Evolutionary conservation across 2,113 vertebrate genomes (phyloP).

Genomic region (Crotalus viridis): DNA sequence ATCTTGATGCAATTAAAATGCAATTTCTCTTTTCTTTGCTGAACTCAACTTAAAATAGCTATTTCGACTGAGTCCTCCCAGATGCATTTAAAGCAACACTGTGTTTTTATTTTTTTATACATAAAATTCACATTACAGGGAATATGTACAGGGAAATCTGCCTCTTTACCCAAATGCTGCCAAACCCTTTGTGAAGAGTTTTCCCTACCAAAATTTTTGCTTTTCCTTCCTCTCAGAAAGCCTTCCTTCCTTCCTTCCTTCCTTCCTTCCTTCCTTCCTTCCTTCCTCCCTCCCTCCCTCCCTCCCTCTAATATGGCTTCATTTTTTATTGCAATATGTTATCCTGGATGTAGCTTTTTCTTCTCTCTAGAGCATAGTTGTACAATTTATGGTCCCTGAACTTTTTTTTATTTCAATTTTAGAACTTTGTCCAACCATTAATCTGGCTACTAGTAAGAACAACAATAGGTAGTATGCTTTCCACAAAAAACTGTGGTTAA

Average conservation of each 20-base stretch:
- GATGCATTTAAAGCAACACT: not conserved
- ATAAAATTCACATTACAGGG: not conserved
- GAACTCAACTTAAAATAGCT: not conserved
- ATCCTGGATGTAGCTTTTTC: not conserved
- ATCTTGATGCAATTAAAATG: slow-evolving; percentile 30
- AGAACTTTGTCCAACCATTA: not conserved
- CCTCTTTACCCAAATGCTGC: not conserved
- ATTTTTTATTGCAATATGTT: not conserved
- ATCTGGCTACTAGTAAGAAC: not conserved
- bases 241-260: not conserved
- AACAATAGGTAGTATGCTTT: not conserved
- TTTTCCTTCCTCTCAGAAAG: not conserved
- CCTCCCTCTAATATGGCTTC: not conserved
- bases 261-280: not conserved
- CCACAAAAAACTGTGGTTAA: not conserved
- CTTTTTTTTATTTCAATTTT: not conserved
- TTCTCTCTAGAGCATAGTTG: not conserved
- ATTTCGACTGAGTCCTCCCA: not conserved
- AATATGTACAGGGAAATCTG: not conserved
- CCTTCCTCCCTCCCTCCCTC: not conserved
- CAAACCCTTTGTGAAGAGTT: not conserved
- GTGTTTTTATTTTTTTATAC: not conserved
- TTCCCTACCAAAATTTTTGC: not conserved
- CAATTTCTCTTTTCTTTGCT: not conserved
- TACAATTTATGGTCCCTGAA: not conserved